Percentiles rank a stretch among this genome's conserved stretches.
Conservation (phyloP, 2,797 vertebrate species). For the Vireo griseus region DNA sequence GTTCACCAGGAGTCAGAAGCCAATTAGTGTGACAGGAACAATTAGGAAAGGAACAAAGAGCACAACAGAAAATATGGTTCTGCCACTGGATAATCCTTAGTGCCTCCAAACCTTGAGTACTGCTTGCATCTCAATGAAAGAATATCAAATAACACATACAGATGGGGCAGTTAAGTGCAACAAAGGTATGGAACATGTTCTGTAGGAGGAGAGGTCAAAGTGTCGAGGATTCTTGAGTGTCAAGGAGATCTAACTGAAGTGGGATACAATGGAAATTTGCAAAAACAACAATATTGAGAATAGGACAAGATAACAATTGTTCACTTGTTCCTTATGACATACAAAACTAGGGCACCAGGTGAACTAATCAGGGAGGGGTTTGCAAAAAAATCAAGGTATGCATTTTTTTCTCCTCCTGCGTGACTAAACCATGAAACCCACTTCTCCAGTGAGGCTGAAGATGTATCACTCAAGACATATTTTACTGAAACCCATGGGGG, state of each 20-base stretch:
- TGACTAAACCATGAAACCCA: neutral
- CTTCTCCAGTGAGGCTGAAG: neutral
- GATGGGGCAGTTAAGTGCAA: neutral
- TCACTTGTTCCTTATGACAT: neutral
- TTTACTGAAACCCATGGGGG: neutral
- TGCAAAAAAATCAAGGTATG: neutral
- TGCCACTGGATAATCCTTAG: neutral
- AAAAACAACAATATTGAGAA: neutral
- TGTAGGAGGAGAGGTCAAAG: neutral
- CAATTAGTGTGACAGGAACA: neutral
- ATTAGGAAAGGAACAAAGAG: neutral
- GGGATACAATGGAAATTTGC: neutral
- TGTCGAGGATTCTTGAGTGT: neutral
- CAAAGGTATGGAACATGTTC: neutral
- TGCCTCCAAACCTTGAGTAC: neutral
- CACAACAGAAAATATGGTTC: neutral
- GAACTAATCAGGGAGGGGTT: neutral
- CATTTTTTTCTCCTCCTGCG: neutral
- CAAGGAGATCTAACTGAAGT: neutral
- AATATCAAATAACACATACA: neutral
- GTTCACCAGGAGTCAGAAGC: constrained; percentile 17
- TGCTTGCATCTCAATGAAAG: neutral
- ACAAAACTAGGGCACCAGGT: neutral
- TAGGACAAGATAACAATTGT: neutral
- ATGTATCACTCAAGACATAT: neutral